These are phyloP conservation scores for Avahi laniger DNA, from an alignment of 2,797 vertebrate genomes.

Conservation along the genomic window DNA sequence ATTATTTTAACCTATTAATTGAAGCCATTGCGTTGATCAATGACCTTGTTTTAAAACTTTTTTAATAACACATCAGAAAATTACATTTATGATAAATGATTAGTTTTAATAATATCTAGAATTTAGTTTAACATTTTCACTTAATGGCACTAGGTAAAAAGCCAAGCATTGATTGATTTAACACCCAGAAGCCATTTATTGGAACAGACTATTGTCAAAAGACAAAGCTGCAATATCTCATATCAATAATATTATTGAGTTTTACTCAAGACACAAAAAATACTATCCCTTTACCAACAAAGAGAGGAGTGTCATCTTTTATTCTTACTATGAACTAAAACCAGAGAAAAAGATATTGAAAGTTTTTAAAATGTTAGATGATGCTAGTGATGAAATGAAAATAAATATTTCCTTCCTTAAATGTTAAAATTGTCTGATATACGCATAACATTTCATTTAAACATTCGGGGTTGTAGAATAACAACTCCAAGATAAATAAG, in stretches of 20 bases:
- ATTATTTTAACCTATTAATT: constrained; percentile 27
- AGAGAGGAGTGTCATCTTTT: neutral
- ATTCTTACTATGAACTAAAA: neutral
- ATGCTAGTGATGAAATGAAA: constrained; percentile 8
- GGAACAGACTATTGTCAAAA: constrained; percentile 30
- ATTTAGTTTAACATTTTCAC: constrained; percentile 19
- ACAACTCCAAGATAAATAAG: neutral
- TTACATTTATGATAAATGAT: neutral
- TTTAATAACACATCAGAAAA: neutral
- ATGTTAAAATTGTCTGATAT: neutral
- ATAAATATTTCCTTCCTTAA: neutral
- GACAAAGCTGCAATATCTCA: neutral
- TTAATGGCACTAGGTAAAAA: constrained; percentile 29
- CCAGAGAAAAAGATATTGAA: neutral
- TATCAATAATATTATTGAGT: neutral
- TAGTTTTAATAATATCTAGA: constrained; percentile 11
- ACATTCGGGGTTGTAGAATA: neutral
- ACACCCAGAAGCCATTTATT: neutral
- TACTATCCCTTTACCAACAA: neutral
- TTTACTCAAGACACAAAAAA: neutral
- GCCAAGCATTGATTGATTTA: neutral
- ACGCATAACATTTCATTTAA: neutral
- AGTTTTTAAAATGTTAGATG: neutral
- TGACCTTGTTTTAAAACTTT: neutral
- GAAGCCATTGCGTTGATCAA: neutral